Evolutionary conservation across 2,113 vertebrate species (phyloP), one percentile per base, ranked within the genome.

Genomic region (Nerophis ophidion): DNA sequence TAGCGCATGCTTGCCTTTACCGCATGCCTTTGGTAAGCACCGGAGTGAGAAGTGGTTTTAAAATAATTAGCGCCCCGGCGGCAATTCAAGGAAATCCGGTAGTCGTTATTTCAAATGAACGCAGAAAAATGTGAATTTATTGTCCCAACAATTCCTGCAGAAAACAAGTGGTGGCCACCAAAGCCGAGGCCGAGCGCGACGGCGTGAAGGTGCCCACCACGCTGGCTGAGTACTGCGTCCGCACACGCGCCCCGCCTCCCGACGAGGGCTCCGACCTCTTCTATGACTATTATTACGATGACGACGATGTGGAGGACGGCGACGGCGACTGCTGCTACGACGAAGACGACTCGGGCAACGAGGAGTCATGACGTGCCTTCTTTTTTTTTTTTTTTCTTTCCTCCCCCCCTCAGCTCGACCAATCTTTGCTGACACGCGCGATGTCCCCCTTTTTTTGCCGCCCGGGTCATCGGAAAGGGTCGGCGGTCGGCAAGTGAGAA

Each of bases 181-280:
- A 94, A 75, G 93, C 92, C 4, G 96, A 99, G 0, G 95, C 96
- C 0, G 96, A 98, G 65, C 90, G 93, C 2, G 96, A 98, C 0
- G 95, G 96, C 0, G 95, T 99, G 61, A 97, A 95, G 83, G 96
- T 99, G 7, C 96, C 96, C 72, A 98, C 93, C 66, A 99, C 97
- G 0, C 86, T 99, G 86, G 97, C 97, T 0, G 96, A 99, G 82
- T 98, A 98, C 79, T 99, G 96, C 0, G 90, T 99, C 69, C 94
- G 94, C 80, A 97, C 93, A 8, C 94, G 93, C 36, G 94, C 91
- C 2, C 94, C 96, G 0, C 86, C 89, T 46, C 89, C 92, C 0
- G 95, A 97, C 1, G 95, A 97, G 77, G 94, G 94, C 77, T 94
- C 94, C 0, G 96, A 98, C 79, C 92, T 98, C 61, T 94, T 98